phyloP scores from a whole-genome alignment of 2,797 vertebrate species.

The Silurus lanzhouensis region DNA sequence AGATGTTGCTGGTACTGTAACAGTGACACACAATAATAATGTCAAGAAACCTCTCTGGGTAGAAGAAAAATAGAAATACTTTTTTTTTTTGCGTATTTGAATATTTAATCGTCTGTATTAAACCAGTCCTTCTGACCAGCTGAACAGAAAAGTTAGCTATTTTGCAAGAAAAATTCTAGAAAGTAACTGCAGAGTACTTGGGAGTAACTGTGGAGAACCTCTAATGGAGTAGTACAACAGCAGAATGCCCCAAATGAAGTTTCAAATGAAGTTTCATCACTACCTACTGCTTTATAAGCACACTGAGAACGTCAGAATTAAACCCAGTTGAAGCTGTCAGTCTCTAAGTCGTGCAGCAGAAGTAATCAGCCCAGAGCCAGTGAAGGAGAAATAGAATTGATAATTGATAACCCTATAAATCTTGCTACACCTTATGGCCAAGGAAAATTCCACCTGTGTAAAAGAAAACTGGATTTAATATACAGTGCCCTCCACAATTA shows the following conservation, averaged over 20 bases:
- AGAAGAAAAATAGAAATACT: background rate
- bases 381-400: background rate
- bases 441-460: background rate
- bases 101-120: background rate
- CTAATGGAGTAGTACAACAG: background rate
- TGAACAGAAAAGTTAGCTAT: background rate
- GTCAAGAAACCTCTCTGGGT: background rate
- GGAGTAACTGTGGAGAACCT: background rate
- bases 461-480: background rate
- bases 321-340: background rate
- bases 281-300: background rate
- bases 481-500: too few relatives aligned
- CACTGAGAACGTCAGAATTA: background rate
- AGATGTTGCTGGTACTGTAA: background rate
- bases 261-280: background rate
- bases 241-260: background rate
- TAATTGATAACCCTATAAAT: background rate
- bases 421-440: background rate
- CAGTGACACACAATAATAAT: background rate
- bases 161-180: background rate
- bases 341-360: background rate
- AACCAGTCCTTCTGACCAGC: background rate
- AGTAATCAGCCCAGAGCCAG: background rate
- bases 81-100: background rate
- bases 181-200: background rate